Evolutionary conservation across 2,888 invertebrate genomes (phyloP), one percentile per base, ranked within the genome.

Genomic region (Tachina lurida): DNA sequence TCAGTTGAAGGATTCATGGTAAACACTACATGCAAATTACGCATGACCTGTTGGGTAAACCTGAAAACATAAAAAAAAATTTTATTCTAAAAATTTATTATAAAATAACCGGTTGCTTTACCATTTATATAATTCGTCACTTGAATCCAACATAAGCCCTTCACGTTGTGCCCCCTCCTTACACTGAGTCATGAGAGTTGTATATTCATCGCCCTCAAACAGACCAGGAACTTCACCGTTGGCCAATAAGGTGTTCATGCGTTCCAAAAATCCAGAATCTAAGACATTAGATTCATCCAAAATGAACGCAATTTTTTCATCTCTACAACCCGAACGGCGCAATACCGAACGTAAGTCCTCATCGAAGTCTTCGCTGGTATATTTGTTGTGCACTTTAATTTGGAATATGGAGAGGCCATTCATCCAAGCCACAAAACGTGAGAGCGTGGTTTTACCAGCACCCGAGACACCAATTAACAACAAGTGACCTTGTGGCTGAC

Each of bases 1-100:
- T 99, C 99, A 0, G 98, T 97, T 0, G 98, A 98, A 10, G 99
- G 99, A 94, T 99, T 99, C 99, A 99, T 99, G 0, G 99, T 99
- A 93, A 99, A 99, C 62, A 99, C 99, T 12, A 99, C 99, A 93
- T 99, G 99, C 68, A 99, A 94, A 93, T 99, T 99, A 87, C 97
- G 96, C 98, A 99, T 99, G 52, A 99, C 99, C 95, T 99, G 97
- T 41, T 98, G 97, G 0, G 99, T 99, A 93, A 99, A 99, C 90
- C 90, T 90, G 49, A 10, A 73, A 49, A 60, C 47, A 56, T n/a
- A 12, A 2, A 52, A 19, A 43, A n/a, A n/a, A n/a, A n/a, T 31
- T 47, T 0, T 22, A 22, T 47, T 9, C 31, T n/a, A 15, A 63
- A 4, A 19, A 10, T 31, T 3, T 31, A n/a, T 39, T 7, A 17